Conservation (phyloP, 2,113 vertebrate genomes). For the Heteronetta atricapilla region DNA sequence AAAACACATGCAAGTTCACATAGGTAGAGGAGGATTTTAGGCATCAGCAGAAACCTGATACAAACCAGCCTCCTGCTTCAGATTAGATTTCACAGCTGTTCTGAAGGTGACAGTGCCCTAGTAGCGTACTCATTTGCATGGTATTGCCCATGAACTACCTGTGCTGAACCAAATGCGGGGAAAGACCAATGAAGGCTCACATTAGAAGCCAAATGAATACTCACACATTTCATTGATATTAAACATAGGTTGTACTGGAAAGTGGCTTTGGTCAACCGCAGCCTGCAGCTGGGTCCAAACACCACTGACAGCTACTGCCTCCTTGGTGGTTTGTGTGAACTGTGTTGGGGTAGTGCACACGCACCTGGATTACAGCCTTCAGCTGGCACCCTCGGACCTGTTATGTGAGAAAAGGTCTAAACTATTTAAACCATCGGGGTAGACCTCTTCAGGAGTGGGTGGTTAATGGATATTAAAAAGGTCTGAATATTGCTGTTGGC, state of each 20-base stretch:
- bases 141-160: not conserved
- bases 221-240: not conserved
- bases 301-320: not conserved
- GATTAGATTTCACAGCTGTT: not conserved
- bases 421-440: not conserved
- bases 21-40: not conserved
- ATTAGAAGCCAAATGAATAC: not conserved
- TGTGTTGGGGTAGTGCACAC: not conserved
- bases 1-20: not conserved
- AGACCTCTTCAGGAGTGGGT: not conserved
- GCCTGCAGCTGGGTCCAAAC: not conserved
- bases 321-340: not conserved
- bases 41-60: not conserved
- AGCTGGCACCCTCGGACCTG: not conserved
- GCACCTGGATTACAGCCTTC: not conserved
- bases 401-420: not conserved
- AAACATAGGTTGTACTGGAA: not conserved
- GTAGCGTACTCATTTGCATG: not conserved
- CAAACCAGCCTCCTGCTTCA: not conserved
- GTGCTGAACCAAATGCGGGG: not conserved
- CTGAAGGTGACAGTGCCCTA: fast-evolving
- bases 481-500: not conserved
- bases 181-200: not conserved
- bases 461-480: not conserved
- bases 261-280: not conserved